Conservation (phyloP, 2,888 invertebrate species). For the Drosophila borborema region DNA sequence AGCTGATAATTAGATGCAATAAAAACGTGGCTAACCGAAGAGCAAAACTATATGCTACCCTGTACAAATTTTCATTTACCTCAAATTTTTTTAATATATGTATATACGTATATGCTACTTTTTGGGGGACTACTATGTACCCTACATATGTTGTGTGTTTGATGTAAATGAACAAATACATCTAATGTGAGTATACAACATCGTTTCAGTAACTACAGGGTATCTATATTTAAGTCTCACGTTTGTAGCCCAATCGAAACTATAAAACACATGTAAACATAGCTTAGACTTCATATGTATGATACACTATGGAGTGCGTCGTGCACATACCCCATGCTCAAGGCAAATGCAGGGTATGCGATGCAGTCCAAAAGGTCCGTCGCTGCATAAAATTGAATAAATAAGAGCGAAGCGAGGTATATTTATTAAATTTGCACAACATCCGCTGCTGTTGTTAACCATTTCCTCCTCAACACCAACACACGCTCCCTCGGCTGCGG, state of each 20-base stretch:
- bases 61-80: not conserved
- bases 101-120: too few relatives aligned
- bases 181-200: too few relatives aligned
- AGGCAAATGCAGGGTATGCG: slow-evolving; percentile 21
- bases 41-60: slow-evolving; percentile 11
- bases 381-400: slow-evolving; percentile 58
- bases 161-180: too few relatives aligned
- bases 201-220: not conserved
- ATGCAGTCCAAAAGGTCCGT: slow-evolving; percentile 28
- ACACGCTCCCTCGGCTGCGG: slow-evolving; percentile 5
- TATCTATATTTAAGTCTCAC: not conserved
- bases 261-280: too few relatives aligned
- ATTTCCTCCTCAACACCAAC: slow-evolving; percentile 62
- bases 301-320: too few relatives aligned
- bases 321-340: not conserved
- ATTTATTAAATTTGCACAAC: slow-evolving; percentile 78
- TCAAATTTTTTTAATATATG: too few relatives aligned
- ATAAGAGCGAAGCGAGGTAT: slow-evolving; percentile 59
- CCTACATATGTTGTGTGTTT: too few relatives aligned
- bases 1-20: slow-evolving; percentile 56
- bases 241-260: not conserved
- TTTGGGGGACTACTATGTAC: too few relatives aligned
- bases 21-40: not conserved
- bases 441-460: slow-evolving; percentile 75
- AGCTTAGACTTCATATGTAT: not conserved